Percentiles rank a stretch among this genome's conserved stretches.
phyloP scores from a whole-genome alignment of 2,797 vertebrate species.

The Hozukius guyotensis region DNA sequence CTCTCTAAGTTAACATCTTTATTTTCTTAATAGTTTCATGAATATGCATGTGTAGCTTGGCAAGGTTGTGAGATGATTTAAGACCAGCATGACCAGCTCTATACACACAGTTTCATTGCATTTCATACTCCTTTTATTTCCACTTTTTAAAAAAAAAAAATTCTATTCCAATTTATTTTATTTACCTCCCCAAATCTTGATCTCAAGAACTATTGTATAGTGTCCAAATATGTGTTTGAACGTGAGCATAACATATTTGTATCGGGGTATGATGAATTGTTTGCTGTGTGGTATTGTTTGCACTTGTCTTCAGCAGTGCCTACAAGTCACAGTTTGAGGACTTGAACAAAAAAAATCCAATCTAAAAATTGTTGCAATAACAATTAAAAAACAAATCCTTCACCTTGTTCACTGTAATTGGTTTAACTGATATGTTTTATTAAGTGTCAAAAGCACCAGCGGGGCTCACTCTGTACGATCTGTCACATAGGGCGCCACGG shows the following conservation, averaged over 20 bases:
- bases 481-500: slow-evolving; percentile 43
- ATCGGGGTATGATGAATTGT: not conserved
- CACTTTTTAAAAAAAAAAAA: not conserved
- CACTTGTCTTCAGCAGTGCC: not conserved
- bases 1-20: not conserved
- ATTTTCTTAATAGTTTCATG: not conserved
- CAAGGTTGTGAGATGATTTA: not conserved
- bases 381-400: slow-evolving; percentile 34
- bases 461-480: slow-evolving; percentile 44
- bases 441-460: slow-evolving; percentile 75
- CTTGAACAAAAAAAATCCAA: not conserved
- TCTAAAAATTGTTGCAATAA: slow-evolving; percentile 12
- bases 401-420: slow-evolving; percentile 69
- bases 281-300: not conserved
- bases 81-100: not conserved
- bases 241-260: not conserved
- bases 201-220: not conserved
- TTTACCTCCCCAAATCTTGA: not conserved
- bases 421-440: slow-evolving; percentile 78
- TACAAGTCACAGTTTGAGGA: not conserved
- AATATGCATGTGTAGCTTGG: not conserved
- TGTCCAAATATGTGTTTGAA: not conserved
- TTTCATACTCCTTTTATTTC: not conserved
- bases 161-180: not conserved
- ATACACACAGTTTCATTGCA: not conserved